Evolutionary conservation across 2,797 vertebrate species (phyloP).

Genomic region (Uromys caudimaculatus): DNA sequence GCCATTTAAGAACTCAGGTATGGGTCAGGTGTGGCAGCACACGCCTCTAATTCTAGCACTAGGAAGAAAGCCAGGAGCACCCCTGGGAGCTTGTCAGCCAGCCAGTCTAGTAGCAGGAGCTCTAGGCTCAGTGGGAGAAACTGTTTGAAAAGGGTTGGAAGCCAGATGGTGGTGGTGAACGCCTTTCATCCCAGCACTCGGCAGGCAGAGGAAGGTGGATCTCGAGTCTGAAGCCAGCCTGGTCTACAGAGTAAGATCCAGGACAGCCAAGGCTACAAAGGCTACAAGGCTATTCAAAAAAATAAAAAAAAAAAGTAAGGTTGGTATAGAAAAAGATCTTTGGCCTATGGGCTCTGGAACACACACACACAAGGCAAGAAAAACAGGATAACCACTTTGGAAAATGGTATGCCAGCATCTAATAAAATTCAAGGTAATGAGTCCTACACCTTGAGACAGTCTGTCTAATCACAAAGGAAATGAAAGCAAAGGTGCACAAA

Average conservation of each 20-base stretch:
- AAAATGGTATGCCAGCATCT: not conserved
- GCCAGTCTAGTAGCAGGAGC: not conserved
- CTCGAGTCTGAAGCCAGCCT: not conserved
- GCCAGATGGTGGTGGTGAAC: not conserved
- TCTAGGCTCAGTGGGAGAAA: not conserved
- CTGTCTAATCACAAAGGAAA: not conserved
- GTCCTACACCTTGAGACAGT: not conserved
- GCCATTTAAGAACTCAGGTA: not conserved
- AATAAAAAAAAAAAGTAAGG: not conserved
- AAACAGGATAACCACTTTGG: not conserved
- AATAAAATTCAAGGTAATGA: not conserved
- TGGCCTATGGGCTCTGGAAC: not conserved
- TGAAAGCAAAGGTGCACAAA: slow-evolving; percentile 42
- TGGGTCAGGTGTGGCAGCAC: not conserved
- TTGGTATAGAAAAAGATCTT: not conserved
- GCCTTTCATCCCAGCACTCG: not conserved
- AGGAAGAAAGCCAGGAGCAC: not conserved
- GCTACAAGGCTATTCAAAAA: no score
- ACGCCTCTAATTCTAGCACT: no score
- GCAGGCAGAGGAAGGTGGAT: not conserved
- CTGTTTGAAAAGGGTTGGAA: not conserved
- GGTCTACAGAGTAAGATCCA: not conserved
- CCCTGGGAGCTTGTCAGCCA: not conserved
- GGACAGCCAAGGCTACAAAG: not conserved
- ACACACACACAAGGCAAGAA: not conserved